Evolutionary conservation across 2,888 invertebrate species (phyloP).

Genomic region (Agelastica alni): DNA sequence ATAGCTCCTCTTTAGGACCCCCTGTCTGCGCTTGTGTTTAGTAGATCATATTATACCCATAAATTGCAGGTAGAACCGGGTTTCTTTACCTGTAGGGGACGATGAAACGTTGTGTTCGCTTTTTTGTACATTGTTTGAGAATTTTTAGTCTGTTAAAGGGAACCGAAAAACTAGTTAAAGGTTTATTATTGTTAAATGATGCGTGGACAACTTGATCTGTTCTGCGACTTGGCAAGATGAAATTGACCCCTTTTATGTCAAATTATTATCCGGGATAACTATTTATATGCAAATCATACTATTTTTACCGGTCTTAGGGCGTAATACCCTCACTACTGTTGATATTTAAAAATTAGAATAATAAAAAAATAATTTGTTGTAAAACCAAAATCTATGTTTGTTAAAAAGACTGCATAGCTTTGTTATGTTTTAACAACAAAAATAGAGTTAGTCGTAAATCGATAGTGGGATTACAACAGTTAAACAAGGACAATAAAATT

Average conservation of each 20-base stretch:
- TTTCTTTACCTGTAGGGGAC: conserved; percentile 13
- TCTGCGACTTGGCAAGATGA: conserved; percentile 2
- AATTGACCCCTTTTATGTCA: conserved; percentile 13
- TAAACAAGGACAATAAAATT: too few species aligned
- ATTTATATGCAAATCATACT: conserved; percentile 9
- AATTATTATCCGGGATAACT: background rate
- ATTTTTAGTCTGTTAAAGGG: conserved; percentile 5
- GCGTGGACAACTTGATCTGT: conserved; percentile 22
- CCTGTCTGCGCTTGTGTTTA: conserved; percentile 1
- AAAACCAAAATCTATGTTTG: too few species aligned
- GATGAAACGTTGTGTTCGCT: conserved; percentile 4
- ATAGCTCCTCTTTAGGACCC: background rate
- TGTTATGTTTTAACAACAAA: too few species aligned
- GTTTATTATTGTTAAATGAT: conserved; percentile 27
- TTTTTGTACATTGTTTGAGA: conserved; percentile 12
- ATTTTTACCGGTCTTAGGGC: background rate
- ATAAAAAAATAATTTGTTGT: too few species aligned
- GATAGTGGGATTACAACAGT: too few species aligned
- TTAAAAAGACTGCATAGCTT: too few species aligned
- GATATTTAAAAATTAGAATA: too few species aligned
- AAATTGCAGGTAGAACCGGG: conserved; percentile 23
- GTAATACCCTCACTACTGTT: background rate
- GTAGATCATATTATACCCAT: conserved; percentile 6
- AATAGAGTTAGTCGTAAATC: too few species aligned
- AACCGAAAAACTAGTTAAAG: conserved; percentile 24